Base-by-base conservation (phyloP, 2,888 invertebrate species). In the Alloscopus bannaensis region DNA sequence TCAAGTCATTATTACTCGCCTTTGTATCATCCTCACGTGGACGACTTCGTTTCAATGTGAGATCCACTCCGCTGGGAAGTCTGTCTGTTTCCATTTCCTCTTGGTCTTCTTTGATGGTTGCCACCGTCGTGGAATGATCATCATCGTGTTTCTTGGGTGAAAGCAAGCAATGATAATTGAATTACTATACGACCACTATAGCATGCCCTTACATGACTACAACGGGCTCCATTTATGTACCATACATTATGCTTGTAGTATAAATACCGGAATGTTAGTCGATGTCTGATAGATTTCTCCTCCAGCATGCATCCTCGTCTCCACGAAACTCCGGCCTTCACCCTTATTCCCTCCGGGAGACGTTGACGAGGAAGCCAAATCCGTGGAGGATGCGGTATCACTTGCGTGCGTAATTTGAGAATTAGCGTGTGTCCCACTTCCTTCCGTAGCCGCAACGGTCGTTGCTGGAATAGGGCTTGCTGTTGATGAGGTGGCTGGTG, bases 281-380 rank as follows among this genome's bases (percentile, higher is more conserved):
- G n/a, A n/a, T n/a, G 26, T 52, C 22, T 78, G 78, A 57, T 70
- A 78, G 3, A 80, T 80, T 60, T 80, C 80, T 40, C 85, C 84
- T 42, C 85, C 85, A n/a, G 85, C 84, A 16, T 83, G 40, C 80
- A 85, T 84, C 47, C 79, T 78, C 45, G 83, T 83, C 45, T 85
- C 84, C 0, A 85, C 84, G 65, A 85, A 81, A 40, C 71, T 80
- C 24, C 80, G 29, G 2, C 70, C 80, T 42, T 77, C 57, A 62
- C 65, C 45, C 65, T 20, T 36, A 59, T 52, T 40, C 45, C 45
- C 45, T 45, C 45, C 45, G 55, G 83, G 29, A 64, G 81, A 26
- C 45, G 66, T 29, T 50, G 73, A 18, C 3, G 57, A 2, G 22
- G 13, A 55, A 18, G 18, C 57, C 24, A 24, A 18, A 29, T 60